phyloP scores from a whole-genome alignment of 2,888 invertebrate genomes.

The Gymnocheta viridis region DNA sequence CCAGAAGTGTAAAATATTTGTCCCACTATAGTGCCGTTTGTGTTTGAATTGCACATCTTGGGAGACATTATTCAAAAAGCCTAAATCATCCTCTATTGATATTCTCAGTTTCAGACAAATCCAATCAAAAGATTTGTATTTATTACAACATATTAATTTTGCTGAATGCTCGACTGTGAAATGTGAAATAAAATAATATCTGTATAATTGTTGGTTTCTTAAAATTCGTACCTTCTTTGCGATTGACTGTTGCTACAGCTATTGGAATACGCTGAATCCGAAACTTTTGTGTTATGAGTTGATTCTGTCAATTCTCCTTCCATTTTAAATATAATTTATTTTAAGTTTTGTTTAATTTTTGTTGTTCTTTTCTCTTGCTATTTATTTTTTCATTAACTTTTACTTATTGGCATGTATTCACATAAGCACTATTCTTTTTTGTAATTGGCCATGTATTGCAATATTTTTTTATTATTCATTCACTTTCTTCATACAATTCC shows the following conservation, averaged over 20 bases:
- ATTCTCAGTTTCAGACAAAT: no score
- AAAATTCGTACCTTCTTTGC: slow-evolving; percentile 86
- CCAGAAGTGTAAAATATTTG: no score
- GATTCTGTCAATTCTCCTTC: slow-evolving; percentile 80
- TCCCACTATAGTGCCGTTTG: no score
- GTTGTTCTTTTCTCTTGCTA: background rate
- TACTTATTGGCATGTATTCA: background rate
- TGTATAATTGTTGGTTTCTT: no score
- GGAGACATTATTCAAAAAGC: no score
- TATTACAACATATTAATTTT: no score
- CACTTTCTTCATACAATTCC: background rate
- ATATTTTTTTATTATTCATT: background rate
- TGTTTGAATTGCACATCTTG: no score
- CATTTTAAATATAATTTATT: slow-evolving; percentile 72
- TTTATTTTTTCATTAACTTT: background rate
- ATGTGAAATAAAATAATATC: no score
- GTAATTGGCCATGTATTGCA: background rate
- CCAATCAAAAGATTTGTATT: no score
- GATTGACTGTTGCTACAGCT: slow-evolving; percentile 93
- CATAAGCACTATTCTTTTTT: background rate
- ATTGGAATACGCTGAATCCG: slow-evolving; percentile 91
- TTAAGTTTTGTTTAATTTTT: background rate
- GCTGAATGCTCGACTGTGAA: no score
- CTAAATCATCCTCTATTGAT: no score
- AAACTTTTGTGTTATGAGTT: slow-evolving; percentile 82